Evolutionary conservation across 2,888 invertebrate species (phyloP).

Genomic region (Lapara coniferarum): DNA sequence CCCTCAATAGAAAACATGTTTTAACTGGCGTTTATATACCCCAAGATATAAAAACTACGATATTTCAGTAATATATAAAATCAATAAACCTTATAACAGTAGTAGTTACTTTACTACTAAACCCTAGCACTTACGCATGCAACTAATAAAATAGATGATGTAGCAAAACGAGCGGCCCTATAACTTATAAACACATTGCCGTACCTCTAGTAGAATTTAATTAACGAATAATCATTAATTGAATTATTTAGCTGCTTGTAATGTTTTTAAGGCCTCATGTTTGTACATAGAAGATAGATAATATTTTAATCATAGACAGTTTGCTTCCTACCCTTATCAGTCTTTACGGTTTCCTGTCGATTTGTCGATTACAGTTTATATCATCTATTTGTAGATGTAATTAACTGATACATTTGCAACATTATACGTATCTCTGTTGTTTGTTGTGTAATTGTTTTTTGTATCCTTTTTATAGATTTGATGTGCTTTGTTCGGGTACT

Average conservation of each 20-base stretch:
- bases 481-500: too few species aligned
- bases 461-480: not conserved
- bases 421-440: not conserved
- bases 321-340: slow-evolving; percentile 14
- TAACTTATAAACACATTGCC: too few species aligned
- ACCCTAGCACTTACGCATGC: too few species aligned
- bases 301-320: slow-evolving; percentile 4
- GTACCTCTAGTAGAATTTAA: not conserved
- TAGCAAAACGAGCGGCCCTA: too few species aligned
- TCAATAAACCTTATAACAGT: too few species aligned
- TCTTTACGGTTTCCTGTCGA: slow-evolving; percentile 14
- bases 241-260: not conserved
- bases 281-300: not conserved
- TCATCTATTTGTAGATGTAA: slow-evolving; percentile 8
- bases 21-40: too few species aligned
- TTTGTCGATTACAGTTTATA: not conserved
- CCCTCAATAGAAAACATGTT: too few species aligned
- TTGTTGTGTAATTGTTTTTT: not conserved
- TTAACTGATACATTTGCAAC: slow-evolving; percentile 11
- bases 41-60: too few species aligned
- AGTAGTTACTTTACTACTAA: too few species aligned
- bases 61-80: too few species aligned
- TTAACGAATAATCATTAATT: not conserved
- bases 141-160: too few species aligned
- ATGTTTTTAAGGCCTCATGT: not conserved